Evolutionary conservation across 2,797 vertebrate genomes (phyloP), one percentile per base, ranked within the genome.

Genomic region (Gallinago stenura): DNA sequence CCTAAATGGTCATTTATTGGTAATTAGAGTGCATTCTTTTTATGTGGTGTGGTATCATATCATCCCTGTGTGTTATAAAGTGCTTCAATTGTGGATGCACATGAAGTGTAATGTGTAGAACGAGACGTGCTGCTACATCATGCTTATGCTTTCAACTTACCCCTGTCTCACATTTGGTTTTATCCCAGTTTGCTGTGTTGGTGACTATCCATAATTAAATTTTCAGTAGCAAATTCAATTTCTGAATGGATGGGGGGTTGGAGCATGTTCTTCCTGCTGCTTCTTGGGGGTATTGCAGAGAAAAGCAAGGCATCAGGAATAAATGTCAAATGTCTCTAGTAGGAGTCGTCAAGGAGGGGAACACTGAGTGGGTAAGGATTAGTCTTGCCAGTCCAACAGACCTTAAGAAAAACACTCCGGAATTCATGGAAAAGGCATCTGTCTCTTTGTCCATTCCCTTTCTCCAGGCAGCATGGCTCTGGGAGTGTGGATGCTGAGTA

Each of bases 221-320:
- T 89, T 43, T 82, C 51, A 73, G 43, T 43, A 82, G 39, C 72
- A 93, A 79, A 88, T 90, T 89, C 35, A 65, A 7, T 93, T 95
- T 90, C 54, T 79, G 58, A 87, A 46, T 62, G 54, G 24, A 9
- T 61, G 41, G 66, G n/a, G n/a, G 4, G 19, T 20, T 35, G 82
- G 80, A 70, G 30, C 8, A 4, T 33, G 30, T 73, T 91, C 46
- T 45, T 78, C 10, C 10, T 65, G 41, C 9, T 4, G 35, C 26
- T 30, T 79, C 25, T 81, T 71, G 61, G 22, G 69, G 7, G 22
- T 61, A 12, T 17, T 58, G 35, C 58, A 91, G 69, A 39, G 57
- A 39, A 77, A 71, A 94, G 26, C 41, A 89, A 85, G 45, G 64
- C 31, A 85, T 31, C 10, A 4, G 41, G 37, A 45, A 69, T 91